Base-by-base conservation (phyloP, 2,888 invertebrate species). In the Drosophila cyrtoloma region DNA sequence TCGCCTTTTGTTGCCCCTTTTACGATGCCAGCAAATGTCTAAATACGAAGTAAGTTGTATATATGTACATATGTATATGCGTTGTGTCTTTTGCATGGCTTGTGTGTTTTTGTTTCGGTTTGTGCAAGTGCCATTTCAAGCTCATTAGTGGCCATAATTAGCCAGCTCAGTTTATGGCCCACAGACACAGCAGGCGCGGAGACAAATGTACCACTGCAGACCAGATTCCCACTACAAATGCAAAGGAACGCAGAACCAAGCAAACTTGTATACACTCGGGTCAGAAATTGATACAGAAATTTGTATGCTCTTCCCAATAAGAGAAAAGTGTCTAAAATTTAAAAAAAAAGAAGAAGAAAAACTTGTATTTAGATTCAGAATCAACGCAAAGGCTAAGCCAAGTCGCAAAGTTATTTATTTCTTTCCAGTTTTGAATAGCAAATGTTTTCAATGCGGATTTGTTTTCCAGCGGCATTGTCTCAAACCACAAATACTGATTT, bases 81-180 rank as follows among this genome's bases (percentile, higher is more conserved):
- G 0, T 37, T 56, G 42, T 52, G 52, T 53, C 44, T 42, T n/a
- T 26, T 37, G n/a, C n/a, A 39, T 28, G 56, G 53, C 9, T 33
- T 22, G 55, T 67, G 53, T 70, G 62, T 64, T 53, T 71, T 52
- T 66, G 50, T 64, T 71, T 71, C 64, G 69, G 71, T 56, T 80
- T 72, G 78, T 73, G 75, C 77, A 87, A 87, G 89, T 90, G 90
- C 89, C 87, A 87, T 87, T 87, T 89, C 87, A 89, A 86, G 89
- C 87, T 87, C 90, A 87, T 87, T 87, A 87, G 87, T 77, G 84
- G 82, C 87, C 87, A 87, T 90, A 87, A 87, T 87, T 87, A 87
- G 90, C 89, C 87, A 79, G 74, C 65, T 63, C 57, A 73, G 83
- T 86, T 86, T 86, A 86, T 86, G 88, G 89, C 83, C 83, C 78